Evolutionary conservation across 2,113 vertebrate genomes (phyloP).

Genomic region (Callipepla californica): DNA sequence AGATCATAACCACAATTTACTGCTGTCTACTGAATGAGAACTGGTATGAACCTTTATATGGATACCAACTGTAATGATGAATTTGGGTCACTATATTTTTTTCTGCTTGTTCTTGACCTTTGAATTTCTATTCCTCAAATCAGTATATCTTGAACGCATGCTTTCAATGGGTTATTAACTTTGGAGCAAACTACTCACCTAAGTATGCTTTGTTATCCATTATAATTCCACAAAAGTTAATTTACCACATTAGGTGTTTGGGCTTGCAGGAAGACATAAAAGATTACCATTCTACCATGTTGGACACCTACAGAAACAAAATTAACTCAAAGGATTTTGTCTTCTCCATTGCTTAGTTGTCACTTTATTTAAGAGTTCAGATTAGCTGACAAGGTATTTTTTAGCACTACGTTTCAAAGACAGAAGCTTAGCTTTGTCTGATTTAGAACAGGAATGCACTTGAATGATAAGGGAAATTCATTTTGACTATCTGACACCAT

Average conservation of each 20-base stretch:
- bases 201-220: neutral
- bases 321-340: conserved; percentile 5
- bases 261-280: neutral
- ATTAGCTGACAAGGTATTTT: conserved; percentile 25
- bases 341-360: neutral
- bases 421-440: neutral
- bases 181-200: neutral
- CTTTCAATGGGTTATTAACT: neutral
- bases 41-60: neutral
- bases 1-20: neutral
- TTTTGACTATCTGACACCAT: neutral
- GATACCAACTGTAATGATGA: neutral
- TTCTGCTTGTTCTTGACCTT: neutral
- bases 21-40: neutral
- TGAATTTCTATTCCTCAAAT: conserved; percentile 10
- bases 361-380: neutral
- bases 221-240: neutral
- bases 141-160: neutral
- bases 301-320: neutral
- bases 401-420: conserved; percentile 8
- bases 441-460: neutral
- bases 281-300: neutral
- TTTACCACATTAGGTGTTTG: neutral
- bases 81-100: neutral
- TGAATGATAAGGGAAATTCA: neutral